Evolutionary conservation across 1,140 invertebrate genomes (phyloP), one percentile per base, ranked within the genome.

Genomic region (Oncopodura yosiiana): DNA sequence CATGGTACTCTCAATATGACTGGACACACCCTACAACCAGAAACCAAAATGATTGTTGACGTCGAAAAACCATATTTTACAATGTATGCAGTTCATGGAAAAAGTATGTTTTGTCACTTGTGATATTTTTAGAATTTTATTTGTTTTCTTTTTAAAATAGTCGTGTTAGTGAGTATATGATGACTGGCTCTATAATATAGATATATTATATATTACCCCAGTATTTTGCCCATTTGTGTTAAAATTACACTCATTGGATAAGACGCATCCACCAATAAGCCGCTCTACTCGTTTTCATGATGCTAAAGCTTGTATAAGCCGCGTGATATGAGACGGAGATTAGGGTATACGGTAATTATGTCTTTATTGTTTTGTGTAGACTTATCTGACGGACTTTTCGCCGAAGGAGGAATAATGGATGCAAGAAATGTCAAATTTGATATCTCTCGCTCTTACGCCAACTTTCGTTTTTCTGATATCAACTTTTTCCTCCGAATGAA

Each of bases 401-500:
- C 84, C 72, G 76, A 83, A 38, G 86, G 84, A 14, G 77, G 75
- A 53, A 82, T 87, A 53, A 78, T 82, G 0, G 83, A 88, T 66
- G 77, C 80, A 1, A 73, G 85, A 37, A 86, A 82, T 49, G 82
- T 79, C 0, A 74, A 77, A 50, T 77, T 87, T 50, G 77, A 86
- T 65, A 76, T 85, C 14, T 87, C 84, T 83, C 75, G 84, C 36
- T 80, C 84, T 45, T 87, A 83, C 65, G 82, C 87, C 50, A 83
- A 87, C 65, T 77, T 84, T 52, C 74, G 75, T 1, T 77, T 86
- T 14, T 78, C 81, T 0, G 85, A 89, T 67, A 68, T 88, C 21
- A 75, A 79, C 11, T 87, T 87, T 21, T 87, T 83, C 65, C 70
- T 89, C 32, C 77, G 81, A 26, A 74, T 92, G 48, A 91, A 93